Evolutionary conservation across 2,888 invertebrate species (phyloP), one percentile per base, ranked within the genome.

Genomic region (Thereva nobilitata): DNA sequence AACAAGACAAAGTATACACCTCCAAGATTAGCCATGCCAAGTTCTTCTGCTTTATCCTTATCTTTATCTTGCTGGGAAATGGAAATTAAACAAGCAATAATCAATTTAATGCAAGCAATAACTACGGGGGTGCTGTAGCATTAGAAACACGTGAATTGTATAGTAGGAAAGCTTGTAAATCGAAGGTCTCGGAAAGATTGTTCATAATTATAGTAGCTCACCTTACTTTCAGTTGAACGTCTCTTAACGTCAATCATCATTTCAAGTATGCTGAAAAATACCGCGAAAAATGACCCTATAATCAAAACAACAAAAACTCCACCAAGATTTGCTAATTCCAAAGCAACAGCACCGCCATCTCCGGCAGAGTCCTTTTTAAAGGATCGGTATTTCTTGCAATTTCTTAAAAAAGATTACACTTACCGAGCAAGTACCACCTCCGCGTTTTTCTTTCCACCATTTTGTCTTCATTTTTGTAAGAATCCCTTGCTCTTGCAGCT

Each of bases 401-500:
- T 37, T 42, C 41, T 12, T 44, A 57, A 38, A 64, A 61, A 57
- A 67, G 50, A 64, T 1, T 35, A 10, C 42, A 66, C 81, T 80
- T 82, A 89, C 89, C 75, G 84, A 81, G 75, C 90, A 90, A 42
- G 85, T 84, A 68, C 89, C 89, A 44, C 89, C 89, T 12, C 89
- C 90, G 73, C 89, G 84, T 77, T 88, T 88, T 81, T 92, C 89
- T 74, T 90, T 90, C 95, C 95, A 96, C 95, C 95, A 96, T 78
- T 88, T 89, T 70, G 87, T 86, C 80, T 93, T 92, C 82, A 95
- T 83, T 72, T 85, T 84, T 10, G 87, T 88, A 69, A 96, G 84
- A 67, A 84, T 84, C 42, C 94, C 94, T 52, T 86, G 85, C 82
- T 96, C 95, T 82, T 95, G 95, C 55, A 96, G 83, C 75, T 87